phyloP scores from a whole-genome alignment of 2,888 invertebrate species.

The Athalia cordata region DNA sequence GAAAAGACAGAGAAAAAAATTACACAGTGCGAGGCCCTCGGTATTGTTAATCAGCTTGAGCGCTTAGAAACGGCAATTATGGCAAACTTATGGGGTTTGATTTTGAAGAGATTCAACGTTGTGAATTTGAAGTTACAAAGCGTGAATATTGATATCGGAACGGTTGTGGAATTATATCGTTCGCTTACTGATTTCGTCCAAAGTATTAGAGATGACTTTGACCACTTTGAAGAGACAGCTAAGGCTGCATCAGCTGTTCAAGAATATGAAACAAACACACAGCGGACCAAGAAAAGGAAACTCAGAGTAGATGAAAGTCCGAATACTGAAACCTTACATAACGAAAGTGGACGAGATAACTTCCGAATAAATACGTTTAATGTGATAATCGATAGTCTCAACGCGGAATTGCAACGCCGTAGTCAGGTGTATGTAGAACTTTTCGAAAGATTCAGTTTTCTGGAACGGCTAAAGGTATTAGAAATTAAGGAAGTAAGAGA shows the following conservation, averaged over 20 bases:
- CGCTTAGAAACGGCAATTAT: conserved; percentile 26
- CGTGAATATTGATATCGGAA: not conserved
- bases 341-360: conserved; percentile 24
- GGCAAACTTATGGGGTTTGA: conserved; percentile 22
- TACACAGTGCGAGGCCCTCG: conserved; percentile 2
- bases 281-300: conserved; percentile 25
- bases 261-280: conserved; percentile 1
- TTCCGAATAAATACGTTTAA: conserved; percentile 27
- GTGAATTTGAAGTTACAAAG: conserved; percentile 27
- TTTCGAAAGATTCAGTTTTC: conserved; percentile 21
- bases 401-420: conserved; percentile 21
- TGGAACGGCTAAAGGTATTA: conserved; percentile 24
- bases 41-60: conserved; percentile 10
- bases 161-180: conserved; percentile 11
- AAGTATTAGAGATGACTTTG: conserved; percentile 15
- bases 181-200: conserved; percentile 20
- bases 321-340: conserved; percentile 14
- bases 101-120: conserved; percentile 28
- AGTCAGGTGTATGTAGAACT: conserved; percentile 19
- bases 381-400: conserved; percentile 25
- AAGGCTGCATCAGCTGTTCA: conserved; percentile 25
- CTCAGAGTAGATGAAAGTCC: conserved; percentile 23
- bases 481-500: conserved; percentile 18
- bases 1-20: conserved; percentile 1
- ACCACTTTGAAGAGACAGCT: conserved; percentile 28